Conservation (phyloP, 2,888 invertebrate species). For the Drosophila birchii region DNA sequence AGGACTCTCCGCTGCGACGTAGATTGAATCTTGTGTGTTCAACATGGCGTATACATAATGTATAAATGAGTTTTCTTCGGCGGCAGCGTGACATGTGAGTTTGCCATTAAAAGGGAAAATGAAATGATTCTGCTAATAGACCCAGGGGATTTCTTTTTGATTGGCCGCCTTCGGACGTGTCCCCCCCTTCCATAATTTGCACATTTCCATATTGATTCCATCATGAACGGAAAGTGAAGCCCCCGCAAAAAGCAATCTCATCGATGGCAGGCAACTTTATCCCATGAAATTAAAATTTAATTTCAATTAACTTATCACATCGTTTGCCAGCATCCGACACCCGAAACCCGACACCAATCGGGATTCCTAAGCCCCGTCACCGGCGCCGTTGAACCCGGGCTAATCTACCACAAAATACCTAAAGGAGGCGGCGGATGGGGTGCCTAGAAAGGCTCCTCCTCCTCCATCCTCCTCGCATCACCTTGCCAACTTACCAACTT, state of each 20-base stretch:
- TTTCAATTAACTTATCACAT: constrained; percentile 56
- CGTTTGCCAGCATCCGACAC: constrained; percentile 47
- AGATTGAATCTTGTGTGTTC: constrained; percentile 41
- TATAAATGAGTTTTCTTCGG: constrained; percentile 51
- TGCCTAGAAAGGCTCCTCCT: neutral
- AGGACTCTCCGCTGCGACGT: constrained; percentile 24
- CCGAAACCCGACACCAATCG: constrained; percentile 49
- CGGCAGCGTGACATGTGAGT: constrained; percentile 43
- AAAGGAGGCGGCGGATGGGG: neutral
- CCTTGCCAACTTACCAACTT: constrained; percentile 46
- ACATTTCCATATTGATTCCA: constrained; percentile 45
- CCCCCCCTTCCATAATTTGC: neutral
- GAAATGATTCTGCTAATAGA: constrained; percentile 54
- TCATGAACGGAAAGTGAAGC: neutral
- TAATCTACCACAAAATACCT: constrained; percentile 63
- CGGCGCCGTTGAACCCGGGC: constrained; percentile 45
- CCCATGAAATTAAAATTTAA: constrained; percentile 52
- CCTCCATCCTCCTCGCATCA: constrained; percentile 10
- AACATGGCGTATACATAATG: constrained; percentile 52
- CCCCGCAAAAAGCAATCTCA: constrained; percentile 30
- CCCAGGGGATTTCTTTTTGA: constrained; percentile 45
- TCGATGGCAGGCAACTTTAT: constrained; percentile 48
- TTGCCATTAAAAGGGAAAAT: constrained; percentile 50
- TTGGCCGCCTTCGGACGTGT: constrained; percentile 37
- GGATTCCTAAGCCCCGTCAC: constrained; percentile 30